Evolutionary conservation across 2,113 vertebrate genomes (phyloP).

Genomic region (Phalacrocorax aristotelis): DNA sequence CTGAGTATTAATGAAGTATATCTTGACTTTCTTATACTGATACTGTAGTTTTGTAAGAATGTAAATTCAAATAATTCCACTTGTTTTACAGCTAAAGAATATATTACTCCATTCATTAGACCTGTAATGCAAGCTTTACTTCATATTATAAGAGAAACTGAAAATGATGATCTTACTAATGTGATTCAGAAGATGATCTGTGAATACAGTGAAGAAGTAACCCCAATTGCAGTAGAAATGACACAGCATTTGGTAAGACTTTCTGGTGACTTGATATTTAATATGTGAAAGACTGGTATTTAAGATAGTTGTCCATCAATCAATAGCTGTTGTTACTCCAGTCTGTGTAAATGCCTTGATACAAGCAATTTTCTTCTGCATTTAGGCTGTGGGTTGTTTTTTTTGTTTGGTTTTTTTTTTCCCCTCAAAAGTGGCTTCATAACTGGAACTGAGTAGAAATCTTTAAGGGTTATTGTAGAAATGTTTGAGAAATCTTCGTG

Average conservation of each 20-base stretch:
- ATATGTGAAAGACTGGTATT: not conserved
- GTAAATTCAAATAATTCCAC: not conserved
- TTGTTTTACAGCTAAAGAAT: constrained; percentile 89
- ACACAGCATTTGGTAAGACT: constrained; percentile 94
- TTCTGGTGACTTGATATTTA: not conserved
- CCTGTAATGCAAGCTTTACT: constrained; percentile 98
- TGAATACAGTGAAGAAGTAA: constrained; percentile 98
- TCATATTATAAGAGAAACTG: constrained; percentile 97
- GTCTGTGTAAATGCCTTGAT: not conserved
- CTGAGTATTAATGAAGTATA: not conserved
- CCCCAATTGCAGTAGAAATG: constrained; percentile 99
- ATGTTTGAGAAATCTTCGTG: not conserved
- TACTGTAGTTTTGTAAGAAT: not conserved
- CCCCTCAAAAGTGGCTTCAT: not conserved
- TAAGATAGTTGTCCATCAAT: not conserved
- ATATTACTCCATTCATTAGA: constrained; percentile 94
- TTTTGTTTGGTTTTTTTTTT: not conserved
- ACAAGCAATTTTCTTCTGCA: not conserved
- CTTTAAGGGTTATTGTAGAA: not conserved
- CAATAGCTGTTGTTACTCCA: not conserved
- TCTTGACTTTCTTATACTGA: not conserved
- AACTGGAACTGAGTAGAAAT: not conserved
- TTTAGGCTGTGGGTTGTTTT: not conserved
- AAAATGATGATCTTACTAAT: constrained; percentile 98
- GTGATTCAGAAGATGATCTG: constrained; percentile 99